These are phyloP conservation scores for Drymodes brunneopygia DNA, from an alignment of 2,113 vertebrate species.

Conservation along the genomic window DNA sequence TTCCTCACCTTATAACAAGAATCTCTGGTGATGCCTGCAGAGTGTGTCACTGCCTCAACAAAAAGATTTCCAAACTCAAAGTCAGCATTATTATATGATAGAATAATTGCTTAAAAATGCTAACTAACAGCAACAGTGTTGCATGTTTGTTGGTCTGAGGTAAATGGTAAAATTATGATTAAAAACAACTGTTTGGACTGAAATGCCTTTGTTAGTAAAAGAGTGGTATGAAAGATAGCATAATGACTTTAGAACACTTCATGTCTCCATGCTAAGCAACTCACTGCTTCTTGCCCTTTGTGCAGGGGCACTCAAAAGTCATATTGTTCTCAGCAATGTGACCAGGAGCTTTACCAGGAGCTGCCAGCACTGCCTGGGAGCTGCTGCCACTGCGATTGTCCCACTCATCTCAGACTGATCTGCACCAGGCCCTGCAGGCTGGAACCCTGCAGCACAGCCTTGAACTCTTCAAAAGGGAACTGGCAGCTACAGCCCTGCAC, in stretches of 20 bases:
- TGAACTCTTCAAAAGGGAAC: not conserved
- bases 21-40: not conserved
- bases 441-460: not conserved
- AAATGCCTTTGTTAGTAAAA: not conserved
- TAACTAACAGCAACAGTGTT: not conserved
- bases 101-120: not conserved
- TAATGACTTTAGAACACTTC: not conserved
- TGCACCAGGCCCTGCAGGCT: not conserved
- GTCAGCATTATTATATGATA: not conserved
- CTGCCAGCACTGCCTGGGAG: not conserved
- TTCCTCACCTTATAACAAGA: not conserved
- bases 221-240: not conserved
- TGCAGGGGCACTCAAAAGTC: not conserved
- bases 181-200: not conserved
- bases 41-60: not conserved
- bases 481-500: not conserved
- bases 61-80: not conserved
- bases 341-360: not conserved
- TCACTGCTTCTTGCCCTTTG: not conserved
- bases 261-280: not conserved
- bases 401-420: fast-evolving
- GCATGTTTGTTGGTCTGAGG: not conserved
- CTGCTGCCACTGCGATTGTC: not conserved
- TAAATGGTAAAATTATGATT: not conserved
- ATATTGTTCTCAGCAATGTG: not conserved